A percentile compares a stretch with the other conserved stretches of the same genome.
phyloP scores from a whole-genome alignment of 2,113 vertebrate species.

The Bubalus kerabau region DNA sequence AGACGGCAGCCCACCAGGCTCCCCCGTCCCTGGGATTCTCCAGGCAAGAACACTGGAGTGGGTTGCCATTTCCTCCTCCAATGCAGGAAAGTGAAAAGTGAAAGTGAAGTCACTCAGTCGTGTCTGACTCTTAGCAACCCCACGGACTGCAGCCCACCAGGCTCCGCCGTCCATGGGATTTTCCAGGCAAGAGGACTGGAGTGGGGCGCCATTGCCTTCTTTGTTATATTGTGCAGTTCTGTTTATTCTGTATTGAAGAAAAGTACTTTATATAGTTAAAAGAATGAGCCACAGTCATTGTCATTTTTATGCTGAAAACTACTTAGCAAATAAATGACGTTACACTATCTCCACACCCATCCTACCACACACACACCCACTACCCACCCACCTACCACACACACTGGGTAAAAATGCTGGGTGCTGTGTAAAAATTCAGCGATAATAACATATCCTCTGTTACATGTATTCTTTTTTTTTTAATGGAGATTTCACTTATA shows the following conservation, averaged over 20 bases:
- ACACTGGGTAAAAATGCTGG: not conserved
- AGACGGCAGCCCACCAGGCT: too few species aligned
- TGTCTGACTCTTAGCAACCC: too few species aligned
- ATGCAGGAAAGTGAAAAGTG: too few species aligned
- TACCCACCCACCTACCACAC: not conserved
- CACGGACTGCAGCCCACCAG: too few species aligned
- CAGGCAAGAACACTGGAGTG: too few species aligned
- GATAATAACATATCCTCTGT: not conserved
- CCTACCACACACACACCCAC: not conserved
- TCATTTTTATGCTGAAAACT: not conserved
- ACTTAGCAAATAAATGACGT: not conserved
- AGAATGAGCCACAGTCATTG: not conserved
- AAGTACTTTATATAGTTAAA: too few species aligned
- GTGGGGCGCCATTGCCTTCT: too few species aligned
- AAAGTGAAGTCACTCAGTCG: too few species aligned
- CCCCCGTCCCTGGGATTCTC: too few species aligned
- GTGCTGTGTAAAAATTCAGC: not conserved
- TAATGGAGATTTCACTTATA: not conserved
- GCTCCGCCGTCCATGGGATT: too few species aligned
- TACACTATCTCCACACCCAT: fast-evolving
- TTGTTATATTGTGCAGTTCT: not conserved
- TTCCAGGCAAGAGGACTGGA: too few species aligned
- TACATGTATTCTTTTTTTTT: not conserved
- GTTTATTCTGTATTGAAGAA: not conserved
- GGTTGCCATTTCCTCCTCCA: too few species aligned